These are phyloP conservation scores for Halcyon senegalensis DNA, from an alignment of 2,113 vertebrate species.

Conservation along the genomic window DNA sequence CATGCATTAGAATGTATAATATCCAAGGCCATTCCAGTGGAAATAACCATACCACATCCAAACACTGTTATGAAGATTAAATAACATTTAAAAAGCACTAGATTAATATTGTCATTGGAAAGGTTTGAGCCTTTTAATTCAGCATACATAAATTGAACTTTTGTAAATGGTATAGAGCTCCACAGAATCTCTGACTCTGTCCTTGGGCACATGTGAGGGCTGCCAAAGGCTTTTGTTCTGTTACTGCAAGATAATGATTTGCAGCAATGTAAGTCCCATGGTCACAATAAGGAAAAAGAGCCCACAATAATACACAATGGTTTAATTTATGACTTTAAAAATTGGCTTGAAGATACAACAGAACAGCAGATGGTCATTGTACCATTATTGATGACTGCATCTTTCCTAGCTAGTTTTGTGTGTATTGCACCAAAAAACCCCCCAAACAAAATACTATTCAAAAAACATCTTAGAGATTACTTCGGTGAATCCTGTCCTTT, in stretches of 20 bases:
- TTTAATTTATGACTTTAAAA: not conserved
- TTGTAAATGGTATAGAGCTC: not conserved
- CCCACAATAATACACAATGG: not conserved
- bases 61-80: not conserved
- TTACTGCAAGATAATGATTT: not conserved
- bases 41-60: not conserved
- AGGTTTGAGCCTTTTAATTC: not conserved
- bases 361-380: not conserved
- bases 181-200: not conserved
- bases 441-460: not conserved
- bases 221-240: not conserved
- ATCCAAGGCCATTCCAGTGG: not conserved
- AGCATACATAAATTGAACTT: not conserved
- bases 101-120: not conserved
- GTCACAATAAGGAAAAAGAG: not conserved
- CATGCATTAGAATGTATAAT: not conserved
- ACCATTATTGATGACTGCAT: not conserved
- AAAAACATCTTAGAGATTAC: not conserved
- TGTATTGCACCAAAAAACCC: not conserved
- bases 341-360: not conserved
- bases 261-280: not conserved
- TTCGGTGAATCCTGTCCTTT: not conserved
- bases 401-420: not conserved
- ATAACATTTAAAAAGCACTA: not conserved
- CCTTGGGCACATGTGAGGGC: not conserved